Percentiles rank a stretch among this genome's conserved stretches.
phyloP scores from a whole-genome alignment of 2,797 vertebrate species.

The Macrochelys suwanniensis region DNA sequence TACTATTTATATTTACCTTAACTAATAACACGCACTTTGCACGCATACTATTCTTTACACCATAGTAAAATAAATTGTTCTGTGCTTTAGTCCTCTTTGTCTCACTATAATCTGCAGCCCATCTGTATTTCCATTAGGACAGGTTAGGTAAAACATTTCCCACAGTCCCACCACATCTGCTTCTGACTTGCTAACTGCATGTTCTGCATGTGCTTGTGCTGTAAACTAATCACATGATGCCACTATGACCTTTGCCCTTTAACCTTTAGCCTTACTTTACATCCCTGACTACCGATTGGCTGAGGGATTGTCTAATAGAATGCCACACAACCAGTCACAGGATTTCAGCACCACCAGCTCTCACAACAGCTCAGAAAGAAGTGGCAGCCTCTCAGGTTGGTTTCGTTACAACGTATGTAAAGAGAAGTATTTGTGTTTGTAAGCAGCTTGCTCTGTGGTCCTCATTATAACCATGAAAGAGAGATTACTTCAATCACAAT shows the following conservation, averaged over 20 bases:
- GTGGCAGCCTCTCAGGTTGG: slow-evolving; percentile 99
- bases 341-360: slow-evolving; percentile 99
- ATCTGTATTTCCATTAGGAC: slow-evolving; percentile 72
- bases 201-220: slow-evolving; percentile 96
- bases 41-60: slow-evolving; percentile 54
- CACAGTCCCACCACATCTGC: slow-evolving; percentile 81
- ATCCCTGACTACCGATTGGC: slow-evolving; percentile 99
- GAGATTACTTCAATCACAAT: neutral
- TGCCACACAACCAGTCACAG: slow-evolving; percentile 99
- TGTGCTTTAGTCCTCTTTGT: slow-evolving; percentile 58
- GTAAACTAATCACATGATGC: slow-evolving; percentile 95
- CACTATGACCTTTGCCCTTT: slow-evolving; percentile 98
- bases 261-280: slow-evolving; percentile 99
- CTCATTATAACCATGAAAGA: slow-evolving; percentile 48
- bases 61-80: slow-evolving; percentile 15
- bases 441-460: slow-evolving; percentile 56
- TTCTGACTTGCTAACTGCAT: slow-evolving; percentile 91
- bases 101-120: slow-evolving; percentile 26
- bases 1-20: slow-evolving; percentile 42
- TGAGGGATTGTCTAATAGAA: slow-evolving; percentile 99
- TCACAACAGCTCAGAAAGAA: slow-evolving; percentile 99
- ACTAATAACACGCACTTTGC: slow-evolving; percentile 62
- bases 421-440: slow-evolving; percentile 80
- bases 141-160: slow-evolving; percentile 70
- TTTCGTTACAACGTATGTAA: slow-evolving; percentile 79